Conservation (phyloP, 1,140 invertebrate genomes). For the Drusus annulatus region DNA sequence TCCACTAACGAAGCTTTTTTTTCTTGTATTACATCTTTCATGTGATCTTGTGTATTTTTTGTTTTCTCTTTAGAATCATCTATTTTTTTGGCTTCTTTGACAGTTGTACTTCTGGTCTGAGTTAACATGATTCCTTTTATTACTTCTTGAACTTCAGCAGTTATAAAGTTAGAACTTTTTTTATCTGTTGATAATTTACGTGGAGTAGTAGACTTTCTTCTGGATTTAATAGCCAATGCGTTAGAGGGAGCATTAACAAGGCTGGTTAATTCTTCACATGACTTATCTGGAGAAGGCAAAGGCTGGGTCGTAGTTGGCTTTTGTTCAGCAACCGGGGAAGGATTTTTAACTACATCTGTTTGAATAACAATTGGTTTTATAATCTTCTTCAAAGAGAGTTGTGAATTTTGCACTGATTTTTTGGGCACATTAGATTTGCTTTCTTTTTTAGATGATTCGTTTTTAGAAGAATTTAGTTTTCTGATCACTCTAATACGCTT, state of each 20-base stretch:
- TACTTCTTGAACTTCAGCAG: no score
- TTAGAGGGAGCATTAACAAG: not conserved
- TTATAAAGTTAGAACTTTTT: no score
- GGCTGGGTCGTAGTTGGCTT: not conserved
- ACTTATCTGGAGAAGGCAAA: not conserved
- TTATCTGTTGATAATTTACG: conserved; percentile 25
- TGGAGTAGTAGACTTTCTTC: conserved; percentile 51
- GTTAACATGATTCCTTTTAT: no score
- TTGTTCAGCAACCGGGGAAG: not conserved
- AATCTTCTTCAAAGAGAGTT: conserved; percentile 15
- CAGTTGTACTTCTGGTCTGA: no score
- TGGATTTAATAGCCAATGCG: conserved; percentile 23
- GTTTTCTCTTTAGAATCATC: no score
- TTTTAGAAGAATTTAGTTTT: conserved; percentile 21
- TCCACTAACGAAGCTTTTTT: no score
- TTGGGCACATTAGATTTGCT: not conserved
- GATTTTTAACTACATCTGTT: not conserved
- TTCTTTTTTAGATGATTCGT: not conserved
- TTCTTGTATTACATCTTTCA: no score
- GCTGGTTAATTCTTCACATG: not conserved
- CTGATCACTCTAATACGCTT: conserved; percentile 34
- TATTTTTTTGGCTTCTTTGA: no score
- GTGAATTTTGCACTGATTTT: not conserved
- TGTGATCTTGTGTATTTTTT: no score
- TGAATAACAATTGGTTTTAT: not conserved